Conservation (phyloP, 2,797 vertebrate species). For the Danio tinwini region DNA sequence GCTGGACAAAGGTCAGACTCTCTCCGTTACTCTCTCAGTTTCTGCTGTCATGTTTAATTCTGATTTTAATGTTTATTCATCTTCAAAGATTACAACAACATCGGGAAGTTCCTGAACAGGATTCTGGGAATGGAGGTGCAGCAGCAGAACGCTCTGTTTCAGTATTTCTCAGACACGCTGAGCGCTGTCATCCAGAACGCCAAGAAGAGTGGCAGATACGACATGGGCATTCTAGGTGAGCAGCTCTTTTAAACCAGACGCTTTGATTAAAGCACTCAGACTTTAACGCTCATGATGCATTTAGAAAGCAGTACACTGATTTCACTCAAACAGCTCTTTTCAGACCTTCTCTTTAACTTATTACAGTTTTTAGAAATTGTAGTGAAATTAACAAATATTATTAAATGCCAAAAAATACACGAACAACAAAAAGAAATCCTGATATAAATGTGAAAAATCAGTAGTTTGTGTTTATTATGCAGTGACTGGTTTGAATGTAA, state of each 20-base stretch:
- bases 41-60: background rate
- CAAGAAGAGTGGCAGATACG: slow-evolving; percentile 96
- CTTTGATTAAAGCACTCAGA: too few species aligned
- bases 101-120: slow-evolving; percentile 96
- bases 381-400: too few species aligned
- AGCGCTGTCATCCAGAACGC: slow-evolving; percentile 95
- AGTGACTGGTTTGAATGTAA: too few species aligned
- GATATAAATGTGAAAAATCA: too few species aligned
- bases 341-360: too few species aligned
- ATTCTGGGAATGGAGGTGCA: slow-evolving; percentile 98
- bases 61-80: background rate
- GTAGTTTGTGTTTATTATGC: too few species aligned
- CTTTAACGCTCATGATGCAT: too few species aligned
- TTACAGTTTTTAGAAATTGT: too few species aligned
- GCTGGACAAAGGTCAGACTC: slow-evolving; percentile 91
- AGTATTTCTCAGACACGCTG: slow-evolving; percentile 96
- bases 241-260: background rate
- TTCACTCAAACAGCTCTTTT: too few species aligned
- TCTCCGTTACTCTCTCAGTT: background rate
- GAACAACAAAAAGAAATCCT: too few species aligned
- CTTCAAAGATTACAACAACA: slow-evolving; percentile 95
- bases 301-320: too few species aligned
- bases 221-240: slow-evolving; percentile 97
- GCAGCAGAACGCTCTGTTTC: slow-evolving; percentile 96
- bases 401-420: too few species aligned